These are phyloP conservation scores for Hypercompe scribonia DNA, from an alignment of 2,888 invertebrate genomes.

Conservation along the genomic window DNA sequence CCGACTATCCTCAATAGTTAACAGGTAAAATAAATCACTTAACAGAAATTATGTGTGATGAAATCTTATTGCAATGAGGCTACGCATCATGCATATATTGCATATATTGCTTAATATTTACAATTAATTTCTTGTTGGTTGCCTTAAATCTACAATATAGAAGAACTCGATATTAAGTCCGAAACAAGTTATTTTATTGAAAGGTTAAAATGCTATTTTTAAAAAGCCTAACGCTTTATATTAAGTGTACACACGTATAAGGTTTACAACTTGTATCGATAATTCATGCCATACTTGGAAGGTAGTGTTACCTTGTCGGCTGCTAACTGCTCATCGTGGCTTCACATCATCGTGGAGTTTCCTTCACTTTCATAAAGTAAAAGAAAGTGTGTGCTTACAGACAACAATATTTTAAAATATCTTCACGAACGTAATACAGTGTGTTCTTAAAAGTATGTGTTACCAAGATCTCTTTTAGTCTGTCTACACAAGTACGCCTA, in stretches of 20 bases:
- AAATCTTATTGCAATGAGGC: background rate
- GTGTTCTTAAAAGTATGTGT: background rate
- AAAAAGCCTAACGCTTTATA: conserved; percentile 4
- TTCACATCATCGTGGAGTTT: conserved; percentile 39
- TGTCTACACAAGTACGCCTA: too few relatives aligned
- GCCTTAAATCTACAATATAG: background rate
- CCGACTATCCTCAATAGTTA: background rate
- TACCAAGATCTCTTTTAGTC: background rate
- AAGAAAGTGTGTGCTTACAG: conserved; percentile 27
- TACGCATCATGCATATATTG: background rate
- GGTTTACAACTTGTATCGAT: conserved; percentile 27
- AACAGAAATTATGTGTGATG: background rate
- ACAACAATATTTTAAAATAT: background rate
- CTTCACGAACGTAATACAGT: background rate
- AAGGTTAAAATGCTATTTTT: conserved; percentile 11
- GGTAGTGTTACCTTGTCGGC: conserved; percentile 33
- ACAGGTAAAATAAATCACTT: background rate
- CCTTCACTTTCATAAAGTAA: conserved; percentile 26
- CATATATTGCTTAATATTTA: background rate
- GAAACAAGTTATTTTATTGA: conserved; percentile 12
- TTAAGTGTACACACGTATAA: conserved; percentile 12
- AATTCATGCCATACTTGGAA: conserved; percentile 40
- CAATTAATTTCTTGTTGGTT: background rate
- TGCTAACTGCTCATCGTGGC: conserved; percentile 25
- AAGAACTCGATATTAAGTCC: background rate